These are phyloP conservation scores for Oreotragus oreotragus DNA, from an alignment of 2,113 vertebrate species.

Conservation along the genomic window DNA sequence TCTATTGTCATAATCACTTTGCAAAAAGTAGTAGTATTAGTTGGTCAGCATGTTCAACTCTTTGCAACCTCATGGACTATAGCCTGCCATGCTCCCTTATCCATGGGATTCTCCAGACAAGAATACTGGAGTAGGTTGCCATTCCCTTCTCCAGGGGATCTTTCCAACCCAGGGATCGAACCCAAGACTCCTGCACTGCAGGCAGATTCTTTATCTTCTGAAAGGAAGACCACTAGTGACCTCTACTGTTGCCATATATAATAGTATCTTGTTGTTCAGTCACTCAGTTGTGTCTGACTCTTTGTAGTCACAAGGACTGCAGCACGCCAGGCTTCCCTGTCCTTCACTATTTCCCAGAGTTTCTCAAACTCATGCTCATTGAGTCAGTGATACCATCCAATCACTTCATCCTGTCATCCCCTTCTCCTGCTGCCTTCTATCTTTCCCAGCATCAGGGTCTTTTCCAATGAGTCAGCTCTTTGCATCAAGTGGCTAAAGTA, in stretches of 20 bases:
- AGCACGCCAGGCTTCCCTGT: not conserved
- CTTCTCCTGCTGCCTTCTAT: not conserved
- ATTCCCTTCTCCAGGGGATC: not conserved
- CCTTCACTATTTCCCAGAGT: not conserved
- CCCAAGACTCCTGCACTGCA: not conserved
- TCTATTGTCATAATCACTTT: not conserved
- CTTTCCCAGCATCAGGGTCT: not conserved
- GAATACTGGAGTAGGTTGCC: not conserved
- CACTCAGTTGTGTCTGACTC: not conserved
- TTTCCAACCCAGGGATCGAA: not conserved
- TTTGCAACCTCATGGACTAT: not conserved
- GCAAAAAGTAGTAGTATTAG: not conserved
- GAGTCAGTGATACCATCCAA: not conserved
- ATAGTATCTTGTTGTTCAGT: not conserved
- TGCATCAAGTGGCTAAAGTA: not conserved
- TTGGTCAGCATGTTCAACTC: not conserved
- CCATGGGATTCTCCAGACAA: not conserved
- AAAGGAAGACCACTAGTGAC: not conserved
- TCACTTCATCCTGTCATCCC: not conserved
- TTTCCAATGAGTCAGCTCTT: not conserved
- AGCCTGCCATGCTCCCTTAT: not conserved
- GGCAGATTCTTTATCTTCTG: not conserved
- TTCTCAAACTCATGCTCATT: not conserved
- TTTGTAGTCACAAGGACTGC: not conserved
- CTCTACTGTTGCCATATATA: not conserved